Base-by-base conservation (phyloP, 92 coral and sea anemone genomes). In the Porites cylindrica region DNA sequence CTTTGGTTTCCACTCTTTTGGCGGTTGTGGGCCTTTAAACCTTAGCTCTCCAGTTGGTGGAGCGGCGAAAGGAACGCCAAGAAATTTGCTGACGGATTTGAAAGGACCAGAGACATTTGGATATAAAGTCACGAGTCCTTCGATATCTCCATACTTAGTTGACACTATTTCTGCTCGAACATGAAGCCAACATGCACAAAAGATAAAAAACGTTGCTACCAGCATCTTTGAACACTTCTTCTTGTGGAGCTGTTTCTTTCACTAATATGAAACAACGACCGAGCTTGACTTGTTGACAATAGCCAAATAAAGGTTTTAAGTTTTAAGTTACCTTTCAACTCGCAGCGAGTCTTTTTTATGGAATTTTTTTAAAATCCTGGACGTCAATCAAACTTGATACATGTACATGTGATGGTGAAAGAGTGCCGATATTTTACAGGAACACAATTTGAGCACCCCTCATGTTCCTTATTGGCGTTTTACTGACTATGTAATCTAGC, bases 31-130 rank as follows among this genome's bases (percentile, higher is more conserved):
- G 4, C 85, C 86, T 59, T 86, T 71, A 20, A 91, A 87, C 61
- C 94, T 90, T 2, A 82, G 85, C 51, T 87, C 75, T 20, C 82
- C 86, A 8, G 76, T 69, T 51, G 94, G 94, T 75, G 89, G 88
- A 59, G 62, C 18, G 29, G 78, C 63, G 14, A 73, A 73, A 51
- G 78, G 78, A 51, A 73, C 62, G 78, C 78, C 94, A 6, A 87
- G 88, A 68, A 91, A 91, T 67, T 77, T 82, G 75, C 79, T 80
- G 10, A 91, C 85, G 59, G 69, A 29, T 29, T 77, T 77, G 51
- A 60, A 63, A 26, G 56, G 58, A 60, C 70, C 82, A 26, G 82
- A 63, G 29, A 26, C 82, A 16, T 61, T 60, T 1, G 82, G 82
- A 60, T 60, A 61, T 1, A 26, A 61, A 60, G 23, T 16, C 1